Conservation (phyloP, 1,140 invertebrate species). For the Caenorhabditis inopinata region DNA sequence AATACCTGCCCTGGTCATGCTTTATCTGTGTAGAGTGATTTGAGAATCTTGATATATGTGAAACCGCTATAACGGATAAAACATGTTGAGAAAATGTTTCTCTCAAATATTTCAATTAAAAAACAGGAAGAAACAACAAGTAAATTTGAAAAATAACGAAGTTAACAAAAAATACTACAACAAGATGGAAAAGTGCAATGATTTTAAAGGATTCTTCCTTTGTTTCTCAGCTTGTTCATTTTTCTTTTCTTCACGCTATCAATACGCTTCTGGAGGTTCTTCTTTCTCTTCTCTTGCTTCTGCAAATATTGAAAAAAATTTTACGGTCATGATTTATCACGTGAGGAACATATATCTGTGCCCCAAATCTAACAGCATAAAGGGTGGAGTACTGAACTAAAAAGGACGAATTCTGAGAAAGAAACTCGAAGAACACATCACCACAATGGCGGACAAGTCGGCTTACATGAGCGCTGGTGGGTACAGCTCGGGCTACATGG, state of each 20-base stretch:
- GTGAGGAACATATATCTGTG: not conserved
- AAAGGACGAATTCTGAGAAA: not conserved
- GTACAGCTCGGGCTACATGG: not conserved
- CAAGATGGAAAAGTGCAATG: not conserved
- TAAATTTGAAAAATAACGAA: not conserved
- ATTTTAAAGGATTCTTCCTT: not conserved
- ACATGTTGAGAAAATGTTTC: too few relatives aligned
- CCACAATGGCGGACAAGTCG: conserved; percentile 25
- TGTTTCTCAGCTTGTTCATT: conserved; percentile 27
- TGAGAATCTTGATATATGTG: too few relatives aligned
- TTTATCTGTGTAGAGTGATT: too few relatives aligned
- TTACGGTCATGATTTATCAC: too few relatives aligned
- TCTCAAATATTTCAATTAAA: not conserved
- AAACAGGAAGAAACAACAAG: not conserved
- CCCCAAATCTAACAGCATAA: not conserved
- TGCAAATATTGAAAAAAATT: not conserved
- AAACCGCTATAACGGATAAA: too few relatives aligned
- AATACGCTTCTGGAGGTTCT: conserved; percentile 20
- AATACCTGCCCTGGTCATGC: not conserved
- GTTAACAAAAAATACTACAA: not conserved
- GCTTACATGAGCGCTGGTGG: conserved; percentile 7
- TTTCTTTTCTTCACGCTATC: conserved; percentile 8
- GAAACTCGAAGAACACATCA: not conserved
- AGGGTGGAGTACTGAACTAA: not conserved
- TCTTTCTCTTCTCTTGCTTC: conserved; percentile 27